phyloP scores from a whole-genome alignment of 2,888 invertebrate genomes.

The Pachycephus smyrnensis region DNA sequence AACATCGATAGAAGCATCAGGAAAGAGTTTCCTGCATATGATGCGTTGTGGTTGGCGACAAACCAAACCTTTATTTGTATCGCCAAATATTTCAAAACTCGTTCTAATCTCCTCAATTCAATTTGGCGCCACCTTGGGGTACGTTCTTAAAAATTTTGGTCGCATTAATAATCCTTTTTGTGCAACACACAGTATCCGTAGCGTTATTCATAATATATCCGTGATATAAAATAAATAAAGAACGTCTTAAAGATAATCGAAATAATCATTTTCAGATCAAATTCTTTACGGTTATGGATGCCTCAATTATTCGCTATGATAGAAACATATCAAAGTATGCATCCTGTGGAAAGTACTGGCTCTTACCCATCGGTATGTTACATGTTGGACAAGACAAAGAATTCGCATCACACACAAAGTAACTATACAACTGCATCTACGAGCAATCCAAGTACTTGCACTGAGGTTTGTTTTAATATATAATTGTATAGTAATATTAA shows the following conservation, averaged over 20 bases:
- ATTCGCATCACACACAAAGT: neutral
- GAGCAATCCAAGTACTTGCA: too few species aligned
- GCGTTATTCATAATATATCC: too few species aligned
- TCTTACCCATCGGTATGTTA: slow-evolving; percentile 49
- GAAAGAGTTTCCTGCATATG: slow-evolving; percentile 63
- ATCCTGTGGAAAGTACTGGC: slow-evolving; percentile 32
- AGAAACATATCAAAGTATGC: slow-evolving; percentile 58
- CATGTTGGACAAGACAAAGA: slow-evolving; percentile 39
- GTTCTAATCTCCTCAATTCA: slow-evolving; percentile 76
- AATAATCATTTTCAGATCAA: slow-evolving; percentile 71
- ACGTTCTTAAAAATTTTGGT: slow-evolving; percentile 39
- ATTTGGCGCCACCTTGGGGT: slow-evolving; percentile 77
- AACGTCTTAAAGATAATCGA: too few species aligned
- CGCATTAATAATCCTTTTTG: too few species aligned
- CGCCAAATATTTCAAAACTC: slow-evolving; percentile 75
- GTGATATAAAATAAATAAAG: too few species aligned
- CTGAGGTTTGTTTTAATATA: too few species aligned
- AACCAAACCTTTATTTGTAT: slow-evolving; percentile 75
- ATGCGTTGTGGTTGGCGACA: slow-evolving; percentile 74
- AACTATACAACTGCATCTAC: too few species aligned
- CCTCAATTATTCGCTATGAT: slow-evolving; percentile 87
- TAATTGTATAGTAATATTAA: too few species aligned
- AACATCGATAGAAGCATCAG: slow-evolving; percentile 53
- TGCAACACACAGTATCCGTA: too few species aligned
- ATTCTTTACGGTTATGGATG: slow-evolving; percentile 88